Evolutionary conservation across 2,113 vertebrate species (phyloP), one percentile per base, ranked within the genome.

Genomic region (Bufo gargarizans): DNA sequence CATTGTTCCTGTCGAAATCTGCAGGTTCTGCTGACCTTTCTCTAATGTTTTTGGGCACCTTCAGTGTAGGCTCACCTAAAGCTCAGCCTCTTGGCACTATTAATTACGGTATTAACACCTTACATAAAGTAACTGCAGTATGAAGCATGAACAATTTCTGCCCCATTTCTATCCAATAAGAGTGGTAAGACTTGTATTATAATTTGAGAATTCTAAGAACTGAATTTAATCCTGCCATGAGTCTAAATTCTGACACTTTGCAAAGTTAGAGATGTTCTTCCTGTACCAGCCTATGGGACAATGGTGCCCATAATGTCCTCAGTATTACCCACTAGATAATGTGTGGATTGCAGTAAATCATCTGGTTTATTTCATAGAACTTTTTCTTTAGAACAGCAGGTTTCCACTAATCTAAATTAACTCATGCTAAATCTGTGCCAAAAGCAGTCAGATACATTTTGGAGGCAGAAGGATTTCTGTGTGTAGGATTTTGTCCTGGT

Each of bases 391-490:
- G 43, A 87, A 80, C 61, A 58, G 86, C 61, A 87, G 59, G 84
- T 65, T 81, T 67, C 63, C 49, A 81, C 47, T 80, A 80, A 78
- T 71, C 61, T 71, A 71, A 80, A 80, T 80, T 79, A 87, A 80
- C 53, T 81, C 86, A 33, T 71, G 69, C n/a, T 87, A 69, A 67
- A 58, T 43, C 45, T 61, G 12, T 87, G 86, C 77, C 86, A 87
- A 87, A 87, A 87, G 50, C 63, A 78, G 47, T 6, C 47, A 22
- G 59, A 86, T 67, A 16, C 45, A 86, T 86, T 63, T 45, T 43
- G 63, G 77, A 71, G 61, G 63, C 76, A 67, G 72, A 77, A 78
- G 45, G 47, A 86, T 33, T 9, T 22, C 16, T 8, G 33, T 6
- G 22, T 22, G 58, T 16, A 85, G 4, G 22, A 43, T 74, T 85